Evolutionary conservation across 2,888 invertebrate species (phyloP).

Genomic region (Chloroclystis v-ata): DNA sequence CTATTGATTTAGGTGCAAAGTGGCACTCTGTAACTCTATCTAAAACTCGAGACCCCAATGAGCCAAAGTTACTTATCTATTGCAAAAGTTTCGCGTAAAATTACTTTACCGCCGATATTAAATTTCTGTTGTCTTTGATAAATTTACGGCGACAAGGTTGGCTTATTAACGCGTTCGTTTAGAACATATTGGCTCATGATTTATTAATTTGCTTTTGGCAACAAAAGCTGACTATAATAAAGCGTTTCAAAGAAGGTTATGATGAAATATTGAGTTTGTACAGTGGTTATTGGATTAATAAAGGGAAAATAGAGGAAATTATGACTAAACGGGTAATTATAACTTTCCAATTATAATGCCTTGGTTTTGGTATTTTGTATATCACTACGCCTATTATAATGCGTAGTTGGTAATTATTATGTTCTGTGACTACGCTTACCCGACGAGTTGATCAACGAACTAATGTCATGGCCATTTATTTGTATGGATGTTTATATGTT

Average conservation of each 20-base stretch:
- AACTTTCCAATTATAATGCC: too few species aligned
- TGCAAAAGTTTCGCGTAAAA: conserved; percentile 67
- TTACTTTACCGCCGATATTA: conserved; percentile 69
- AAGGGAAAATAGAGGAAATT: neutral
- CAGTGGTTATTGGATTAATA: neutral
- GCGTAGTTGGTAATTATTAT: too few species aligned
- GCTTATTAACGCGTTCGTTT: conserved; percentile 50
- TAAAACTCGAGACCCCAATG: conserved; percentile 50
- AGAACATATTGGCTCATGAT: conserved; percentile 43
- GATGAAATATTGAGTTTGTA: conserved; percentile 1
- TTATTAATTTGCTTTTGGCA: conserved; percentile 27
- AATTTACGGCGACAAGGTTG: conserved; percentile 54
- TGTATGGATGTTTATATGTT: too few species aligned
- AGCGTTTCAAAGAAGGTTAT: conserved; percentile 5
- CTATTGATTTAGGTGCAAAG: conserved; percentile 59
- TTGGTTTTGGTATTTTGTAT: too few species aligned
- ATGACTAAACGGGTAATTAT: too few species aligned
- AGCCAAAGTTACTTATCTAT: conserved; percentile 62
- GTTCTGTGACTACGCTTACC: too few species aligned
- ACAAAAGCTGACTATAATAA: conserved; percentile 18
- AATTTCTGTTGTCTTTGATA: conserved; percentile 69
- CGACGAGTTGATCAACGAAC: too few species aligned
- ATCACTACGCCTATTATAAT: too few species aligned
- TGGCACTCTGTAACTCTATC: conserved; percentile 57
- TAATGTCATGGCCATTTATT: too few species aligned